phyloP scores from a whole-genome alignment of 2,113 vertebrate species.

The Eptatretus burgeri region DNA sequence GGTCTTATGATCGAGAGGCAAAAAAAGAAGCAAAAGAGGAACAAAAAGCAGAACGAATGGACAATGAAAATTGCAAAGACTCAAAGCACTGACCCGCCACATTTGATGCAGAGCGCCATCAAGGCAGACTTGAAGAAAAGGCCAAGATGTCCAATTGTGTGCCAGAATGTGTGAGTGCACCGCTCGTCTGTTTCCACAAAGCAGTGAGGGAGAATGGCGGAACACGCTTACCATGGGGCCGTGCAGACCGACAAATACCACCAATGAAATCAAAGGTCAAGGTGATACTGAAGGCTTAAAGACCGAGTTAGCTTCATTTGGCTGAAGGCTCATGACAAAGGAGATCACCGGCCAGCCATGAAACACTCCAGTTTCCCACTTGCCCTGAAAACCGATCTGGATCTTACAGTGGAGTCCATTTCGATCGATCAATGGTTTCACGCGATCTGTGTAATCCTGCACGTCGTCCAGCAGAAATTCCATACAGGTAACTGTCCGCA shows the following conservation, averaged over 20 bases:
- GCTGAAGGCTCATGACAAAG: not conserved
- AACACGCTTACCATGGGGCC: too few relatives aligned
- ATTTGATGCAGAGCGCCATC: slow-evolving; percentile 72
- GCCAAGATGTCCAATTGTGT: slow-evolving; percentile 93
- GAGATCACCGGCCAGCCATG: slow-evolving; percentile 70
- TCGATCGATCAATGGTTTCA: slow-evolving; percentile 76
- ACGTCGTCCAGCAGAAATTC: slow-evolving; percentile 91
- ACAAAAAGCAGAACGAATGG: too few relatives aligned
- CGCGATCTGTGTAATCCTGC: slow-evolving; percentile 75
- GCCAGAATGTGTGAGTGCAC: slow-evolving; percentile 69
- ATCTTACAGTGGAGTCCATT: slow-evolving; percentile 87
- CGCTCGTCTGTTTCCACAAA: slow-evolving; percentile 87
- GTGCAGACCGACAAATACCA: too few relatives aligned
- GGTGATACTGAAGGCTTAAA: too few relatives aligned
- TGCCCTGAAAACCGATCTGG: slow-evolving; percentile 68
- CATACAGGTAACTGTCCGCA: slow-evolving; percentile 38
- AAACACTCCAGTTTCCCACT: slow-evolving; percentile 72
- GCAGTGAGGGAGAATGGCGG: not conserved
- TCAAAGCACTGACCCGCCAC: slow-evolving; percentile 45
- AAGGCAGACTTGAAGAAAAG: slow-evolving; percentile 88
- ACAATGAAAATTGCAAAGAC: not conserved
- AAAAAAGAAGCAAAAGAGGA: too few relatives aligned
- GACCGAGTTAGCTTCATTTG: not conserved
- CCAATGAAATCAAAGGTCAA: too few relatives aligned
- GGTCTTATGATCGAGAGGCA: too few relatives aligned